Evolutionary conservation across 1,140 invertebrate genomes (phyloP), one percentile per base, ranked within the genome.

Genomic region (Diorhabda carinulata): DNA sequence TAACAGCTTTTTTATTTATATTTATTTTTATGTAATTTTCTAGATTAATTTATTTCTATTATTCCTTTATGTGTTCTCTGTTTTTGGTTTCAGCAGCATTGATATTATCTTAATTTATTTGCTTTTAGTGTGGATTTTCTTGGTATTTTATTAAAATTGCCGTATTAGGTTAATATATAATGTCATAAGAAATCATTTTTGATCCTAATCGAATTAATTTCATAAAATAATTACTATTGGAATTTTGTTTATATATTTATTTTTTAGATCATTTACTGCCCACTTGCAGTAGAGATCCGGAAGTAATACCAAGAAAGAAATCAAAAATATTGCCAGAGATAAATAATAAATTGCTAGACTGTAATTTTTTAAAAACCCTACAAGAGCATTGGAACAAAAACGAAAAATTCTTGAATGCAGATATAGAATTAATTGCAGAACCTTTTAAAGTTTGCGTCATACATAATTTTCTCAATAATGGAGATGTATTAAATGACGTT

Each of bases 371-470:
- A 57, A 68, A 80, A 52, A n/a, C 73, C 41, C 74, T 84, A 40
- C 70, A 72, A 43, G 74, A 81, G 3, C 65, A 77, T 63, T 86
- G 83, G 82, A 70, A 74, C 0, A 73, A 72, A 40, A 74, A 71
- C n/a, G 74, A 56, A 1, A 47, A 75, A 6, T 65, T 81, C 1
- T 74, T 76, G 42, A 73, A 60, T 10, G 44, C 78, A 4, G 68
- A 80, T 45, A 43, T 84, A 7, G 79, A 83, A 70, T 52, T 87
- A 1, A 81, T 83, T 59, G 70, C 73, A 0, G 72, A 83, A 41
- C 87, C 86, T 0, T 87, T 85, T 73, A 81, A 84, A 68, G 71
- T 88, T 2, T 88, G 87, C 68, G 82, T 84, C 9, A 77, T 90
- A 43, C 83, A 87, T 10, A 83, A 89, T 74, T 84, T 91, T 68